Percentiles rank a stretch among this genome's conserved stretches.
Conservation (phyloP, 2,797 vertebrate genomes). For the Xenentodon cancila region DNA sequence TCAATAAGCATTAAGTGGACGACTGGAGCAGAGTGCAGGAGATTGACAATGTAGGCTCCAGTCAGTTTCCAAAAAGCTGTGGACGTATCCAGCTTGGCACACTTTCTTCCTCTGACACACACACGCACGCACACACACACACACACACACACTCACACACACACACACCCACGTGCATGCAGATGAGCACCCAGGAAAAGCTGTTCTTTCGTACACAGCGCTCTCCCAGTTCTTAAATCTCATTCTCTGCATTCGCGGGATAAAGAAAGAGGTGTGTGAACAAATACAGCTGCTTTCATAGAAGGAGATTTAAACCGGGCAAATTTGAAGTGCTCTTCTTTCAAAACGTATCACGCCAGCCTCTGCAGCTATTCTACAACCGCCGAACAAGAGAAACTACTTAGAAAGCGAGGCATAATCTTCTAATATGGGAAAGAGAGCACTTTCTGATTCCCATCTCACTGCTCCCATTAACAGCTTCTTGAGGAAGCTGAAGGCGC, state of each 20-base stretch:
- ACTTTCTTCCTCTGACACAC: constrained; percentile 13
- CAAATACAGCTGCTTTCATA: constrained; percentile 16
- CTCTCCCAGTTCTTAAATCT: constrained; percentile 36
- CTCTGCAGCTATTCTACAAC: constrained; percentile 65
- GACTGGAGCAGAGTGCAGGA: constrained; percentile 30
- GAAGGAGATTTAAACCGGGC: constrained; percentile 23
- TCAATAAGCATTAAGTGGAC: constrained; percentile 59
- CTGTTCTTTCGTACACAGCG: constrained; percentile 30
- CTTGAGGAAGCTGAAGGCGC: constrained; percentile 22
- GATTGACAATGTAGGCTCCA: constrained; percentile 40
- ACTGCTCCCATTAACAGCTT: constrained; percentile 41
- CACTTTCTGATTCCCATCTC: constrained; percentile 29
- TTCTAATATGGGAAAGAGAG: constrained; percentile 58
- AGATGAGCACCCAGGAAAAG: constrained; percentile 11
- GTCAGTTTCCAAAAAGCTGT: constrained; percentile 37
- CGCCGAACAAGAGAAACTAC: constrained; percentile 72
- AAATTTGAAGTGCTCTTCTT: constrained; percentile 53
- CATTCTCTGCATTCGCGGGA: constrained; percentile 34
- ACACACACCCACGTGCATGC: background rate
- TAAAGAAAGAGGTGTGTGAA: constrained; percentile 22
- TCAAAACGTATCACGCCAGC: constrained; percentile 53
- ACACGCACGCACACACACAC: constrained; percentile 1
- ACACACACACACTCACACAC: constrained; percentile 3
- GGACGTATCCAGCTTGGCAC: constrained; percentile 5
- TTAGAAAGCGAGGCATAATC: constrained; percentile 60